phyloP scores from a whole-genome alignment of 2,888 invertebrate genomes.

The Nipponacmea schrenckii region DNA sequence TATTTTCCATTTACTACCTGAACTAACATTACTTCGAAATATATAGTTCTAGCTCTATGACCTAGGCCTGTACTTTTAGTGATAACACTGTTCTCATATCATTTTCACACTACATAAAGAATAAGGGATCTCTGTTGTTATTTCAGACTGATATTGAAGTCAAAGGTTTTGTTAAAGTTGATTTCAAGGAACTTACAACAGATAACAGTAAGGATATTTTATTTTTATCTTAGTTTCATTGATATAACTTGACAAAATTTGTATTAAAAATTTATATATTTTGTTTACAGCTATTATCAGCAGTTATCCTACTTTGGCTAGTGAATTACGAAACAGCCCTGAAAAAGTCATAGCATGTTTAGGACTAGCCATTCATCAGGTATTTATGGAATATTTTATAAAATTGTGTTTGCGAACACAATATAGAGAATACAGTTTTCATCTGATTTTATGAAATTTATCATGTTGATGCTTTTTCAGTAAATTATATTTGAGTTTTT shows the following conservation, averaged over 20 bases:
- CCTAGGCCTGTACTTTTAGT: no score
- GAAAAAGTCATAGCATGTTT: conserved; percentile 77
- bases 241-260: no score
- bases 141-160: conserved; percentile 59
- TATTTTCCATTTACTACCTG: no score
- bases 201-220: conserved; percentile 46
- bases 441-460: no score
- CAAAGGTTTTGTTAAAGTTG: conserved; percentile 59
- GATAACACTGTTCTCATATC: no score
- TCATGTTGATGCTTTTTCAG: no score
- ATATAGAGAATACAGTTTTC: no score
- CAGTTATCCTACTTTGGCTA: conserved; percentile 76
- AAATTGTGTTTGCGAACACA: no score
- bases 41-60: no score
- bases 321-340: conserved; percentile 78
- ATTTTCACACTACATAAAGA: no score
- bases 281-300: conserved; percentile 48
- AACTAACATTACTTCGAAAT: no score
- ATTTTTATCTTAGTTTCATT: not conserved
- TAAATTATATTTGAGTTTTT: no score
- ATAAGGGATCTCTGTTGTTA: conserved; percentile 12
- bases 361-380: conserved; percentile 84
- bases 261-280: not conserved
- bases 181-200: conserved; percentile 57
- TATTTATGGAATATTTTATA: conserved; percentile 43